phyloP scores from a whole-genome alignment of 2,888 invertebrate species.

The Leucoma salicis region DNA sequence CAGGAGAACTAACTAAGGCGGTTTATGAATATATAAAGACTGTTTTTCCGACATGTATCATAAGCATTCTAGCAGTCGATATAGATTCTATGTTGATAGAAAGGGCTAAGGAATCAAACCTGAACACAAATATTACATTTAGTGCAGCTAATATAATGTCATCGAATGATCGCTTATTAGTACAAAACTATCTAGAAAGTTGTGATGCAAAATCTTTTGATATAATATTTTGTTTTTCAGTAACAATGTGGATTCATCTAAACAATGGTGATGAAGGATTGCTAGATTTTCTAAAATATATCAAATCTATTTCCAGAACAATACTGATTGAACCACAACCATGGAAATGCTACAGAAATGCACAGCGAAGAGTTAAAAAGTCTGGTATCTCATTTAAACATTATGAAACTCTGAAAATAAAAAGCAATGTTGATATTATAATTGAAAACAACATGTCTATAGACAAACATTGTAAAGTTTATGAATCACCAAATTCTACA shows the following conservation, averaged over 20 bases:
- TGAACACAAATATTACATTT: constrained; percentile 74
- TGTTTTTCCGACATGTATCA: constrained; percentile 52
- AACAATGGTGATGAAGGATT: constrained; percentile 91
- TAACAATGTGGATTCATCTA: constrained; percentile 95
- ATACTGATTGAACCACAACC: constrained; percentile 91
- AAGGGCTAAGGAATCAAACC: constrained; percentile 83
- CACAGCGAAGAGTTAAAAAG: constrained; percentile 86
- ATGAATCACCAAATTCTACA: constrained; percentile 82
- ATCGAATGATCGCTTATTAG: constrained; percentile 44
- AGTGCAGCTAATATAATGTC: constrained; percentile 83
- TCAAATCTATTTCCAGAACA: constrained; percentile 77
- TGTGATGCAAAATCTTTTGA: constrained; percentile 80
- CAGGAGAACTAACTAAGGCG: constrained; percentile 87
- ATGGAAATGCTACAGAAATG: constrained; percentile 92
- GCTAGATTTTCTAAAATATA: constrained; percentile 80
- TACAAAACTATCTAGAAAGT: constrained; percentile 73
- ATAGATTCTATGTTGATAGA: constrained; percentile 87
- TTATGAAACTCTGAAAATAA: constrained; percentile 82
- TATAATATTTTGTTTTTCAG: constrained; percentile 89
- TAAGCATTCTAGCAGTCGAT: constrained; percentile 86
- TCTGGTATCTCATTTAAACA: constrained; percentile 83
- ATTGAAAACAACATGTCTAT: constrained; percentile 81
- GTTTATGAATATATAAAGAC: constrained; percentile 77
- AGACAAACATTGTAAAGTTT: constrained; percentile 75
- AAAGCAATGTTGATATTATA: constrained; percentile 81